Evolutionary conservation across 2,113 vertebrate species (phyloP), one percentile per base, ranked within the genome.

Genomic region (Martes martes): DNA sequence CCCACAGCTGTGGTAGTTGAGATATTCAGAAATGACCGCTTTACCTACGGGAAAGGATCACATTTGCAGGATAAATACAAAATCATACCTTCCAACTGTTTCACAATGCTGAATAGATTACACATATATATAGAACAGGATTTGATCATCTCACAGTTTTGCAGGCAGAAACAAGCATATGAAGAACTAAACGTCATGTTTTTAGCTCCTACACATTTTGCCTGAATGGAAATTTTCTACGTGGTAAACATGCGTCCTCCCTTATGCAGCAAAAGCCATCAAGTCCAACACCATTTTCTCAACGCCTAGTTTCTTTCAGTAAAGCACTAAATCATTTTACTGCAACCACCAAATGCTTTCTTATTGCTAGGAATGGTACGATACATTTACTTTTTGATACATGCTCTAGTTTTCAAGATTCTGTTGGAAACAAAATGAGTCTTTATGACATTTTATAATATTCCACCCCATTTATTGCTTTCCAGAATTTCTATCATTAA

Each of bases 401-500:
- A 71, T 42, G 28, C 50, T 95, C n/a, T 69, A 91, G 84, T 78
- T 96, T 95, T 89, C 80, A 97, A 96, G 89, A 96, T 94, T 95
- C 63, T 83, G 33, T 88, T 96, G 80, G 45, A 96, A 96, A 91
- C 57, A 96, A 94, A 97, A 94, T 71, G n/a, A 94, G 91, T 33
- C 28, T 94, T 96, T 89, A 69, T 80, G 74, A 76, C 71, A 96
- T 95, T 96, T 97, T 79, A 92, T 50, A 93, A 95, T 86, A 95
- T 52, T 93, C 69, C 36, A 26, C 45, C 5, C 11, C 39, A 63
- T 95, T 92, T 96, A 96, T 79, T 92, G 82, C 83, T 96, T 97
- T 96, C 94, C 86, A 97, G 71, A 96, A 94, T 95, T 96, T 96
- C 93, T 92, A 89, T 97, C 84, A 92, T 97, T 98, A 96, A 97